These are phyloP conservation scores for Oophaga sylvatica DNA, from an alignment of 2,797 vertebrate genomes.

Conservation along the genomic window DNA sequence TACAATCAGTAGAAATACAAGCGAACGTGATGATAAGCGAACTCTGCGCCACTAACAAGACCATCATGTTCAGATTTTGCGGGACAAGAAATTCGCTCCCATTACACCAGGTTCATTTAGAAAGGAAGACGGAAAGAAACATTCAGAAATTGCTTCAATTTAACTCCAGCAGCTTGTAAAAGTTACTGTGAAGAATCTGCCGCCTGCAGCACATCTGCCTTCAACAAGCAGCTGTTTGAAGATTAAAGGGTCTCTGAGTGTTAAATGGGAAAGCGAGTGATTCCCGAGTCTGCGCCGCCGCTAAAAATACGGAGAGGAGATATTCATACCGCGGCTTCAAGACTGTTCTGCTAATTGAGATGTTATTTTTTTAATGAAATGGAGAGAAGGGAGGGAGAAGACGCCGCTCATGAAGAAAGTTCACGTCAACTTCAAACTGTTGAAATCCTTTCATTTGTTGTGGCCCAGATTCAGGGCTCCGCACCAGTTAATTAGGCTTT, in stretches of 20 bases:
- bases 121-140: conserved; percentile 1
- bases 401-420: conserved; percentile 46
- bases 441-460: conserved; percentile 51
- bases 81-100: conserved; percentile 19
- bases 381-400: neutral
- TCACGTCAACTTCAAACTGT: conserved; percentile 49
- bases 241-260: conserved; percentile 65
- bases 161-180: conserved; percentile 69
- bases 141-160: conserved; percentile 34
- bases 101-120: neutral
- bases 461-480: conserved; percentile 45
- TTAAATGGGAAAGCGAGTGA: conserved; percentile 50
- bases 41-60: neutral
- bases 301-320: conserved; percentile 10
- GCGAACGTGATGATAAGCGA: neutral
- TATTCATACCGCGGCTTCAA: conserved; percentile 22
- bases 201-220: conserved; percentile 68
- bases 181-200: conserved; percentile 68
- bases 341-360: conserved; percentile 56
- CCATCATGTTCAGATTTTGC: neutral
- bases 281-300: conserved; percentile 6
- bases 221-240: conserved; percentile 68
- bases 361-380: conserved; percentile 56
- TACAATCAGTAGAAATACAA: too few relatives aligned
- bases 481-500: conserved; percentile 54